phyloP scores from a whole-genome alignment of 1,140 invertebrate genomes.

The Ylistrum balloti region DNA sequence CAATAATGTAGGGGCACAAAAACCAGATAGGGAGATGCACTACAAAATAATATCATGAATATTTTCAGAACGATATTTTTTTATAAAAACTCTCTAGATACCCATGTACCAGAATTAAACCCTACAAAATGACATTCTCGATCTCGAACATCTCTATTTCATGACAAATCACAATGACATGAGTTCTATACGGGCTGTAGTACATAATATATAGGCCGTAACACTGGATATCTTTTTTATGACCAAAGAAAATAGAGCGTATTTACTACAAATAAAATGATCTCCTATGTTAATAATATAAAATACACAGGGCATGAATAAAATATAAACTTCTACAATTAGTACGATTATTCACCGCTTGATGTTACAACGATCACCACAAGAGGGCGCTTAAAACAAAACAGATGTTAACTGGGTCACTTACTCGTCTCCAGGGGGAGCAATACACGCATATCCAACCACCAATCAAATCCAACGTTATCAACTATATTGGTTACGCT shows the following conservation, averaged over 20 bases:
- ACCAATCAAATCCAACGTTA: not conserved
- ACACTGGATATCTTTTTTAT: not conserved
- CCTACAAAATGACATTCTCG: no score
- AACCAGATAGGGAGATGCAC: no score
- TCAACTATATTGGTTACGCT: not conserved
- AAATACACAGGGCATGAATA: not conserved
- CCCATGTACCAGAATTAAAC: no score
- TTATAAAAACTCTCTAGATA: no score
- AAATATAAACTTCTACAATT: not conserved
- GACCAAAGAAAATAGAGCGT: not conserved
- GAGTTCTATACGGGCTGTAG: not conserved
- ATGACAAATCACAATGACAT: no score
- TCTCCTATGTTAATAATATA: not conserved
- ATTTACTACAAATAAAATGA: not conserved
- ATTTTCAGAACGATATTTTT: no score
- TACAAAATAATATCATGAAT: no score
- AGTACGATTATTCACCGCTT: not conserved
- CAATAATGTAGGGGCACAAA: no score
- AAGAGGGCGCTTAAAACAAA: not conserved
- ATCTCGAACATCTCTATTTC: no score
- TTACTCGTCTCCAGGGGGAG: not conserved
- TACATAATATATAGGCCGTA: not conserved
- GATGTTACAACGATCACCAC: not conserved
- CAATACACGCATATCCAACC: not conserved
- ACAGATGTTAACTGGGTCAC: not conserved